Base-by-base conservation (phyloP, 1,140 invertebrate genomes). In the Rhysida immarginata region DNA sequence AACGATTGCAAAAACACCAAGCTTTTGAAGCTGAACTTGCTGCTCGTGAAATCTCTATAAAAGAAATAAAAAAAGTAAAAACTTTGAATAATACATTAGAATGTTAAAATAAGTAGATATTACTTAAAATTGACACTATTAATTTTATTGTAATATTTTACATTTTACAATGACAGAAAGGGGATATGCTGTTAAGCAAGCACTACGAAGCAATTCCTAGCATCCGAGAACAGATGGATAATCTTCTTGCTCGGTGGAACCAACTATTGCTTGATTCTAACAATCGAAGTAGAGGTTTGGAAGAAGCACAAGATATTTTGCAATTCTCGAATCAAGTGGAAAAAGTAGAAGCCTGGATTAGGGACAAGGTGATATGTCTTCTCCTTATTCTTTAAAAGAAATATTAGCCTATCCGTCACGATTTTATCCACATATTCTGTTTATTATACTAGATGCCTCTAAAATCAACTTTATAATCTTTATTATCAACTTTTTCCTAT, bases 1-100 rank as follows among this genome's bases (percentile, higher is more conserved):
- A 94, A 72, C 90, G 92, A 66, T 73, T 97, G n/a, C 90, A 97
- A 70, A 96, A 96, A 68, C 92, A 97, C 70, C 94, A 97, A 73
- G 91, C 93, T 0, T 96, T 98, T 73, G 86, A 96, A 67, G 91
- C 92, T 0, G 94, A 98, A 71, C 75, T 98, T 35, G 75, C 82
- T 0, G 90, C 92, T 11, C 94, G 98, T 73, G 80, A 86, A 59
- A 80, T 83, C 13, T 77, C 86, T 55, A 87, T 99, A 42, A 78
- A 84, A 49, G 82, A 88, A 66, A 86, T 97, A 18, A 79, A 82
- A 66, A 65, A 77, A 78, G 80, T 78, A 64, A 55, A 43, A 51
- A 18, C 2, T 29, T 43, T 50, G 29, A 48, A 35, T n/a, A n/a
- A n/a, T n/a, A n/a, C n/a, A n/a, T n/a, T n/a, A n/a, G n/a, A n/a